Base-by-base conservation (phyloP, 2,797 vertebrate genomes). In the Molossus molossus region DNA sequence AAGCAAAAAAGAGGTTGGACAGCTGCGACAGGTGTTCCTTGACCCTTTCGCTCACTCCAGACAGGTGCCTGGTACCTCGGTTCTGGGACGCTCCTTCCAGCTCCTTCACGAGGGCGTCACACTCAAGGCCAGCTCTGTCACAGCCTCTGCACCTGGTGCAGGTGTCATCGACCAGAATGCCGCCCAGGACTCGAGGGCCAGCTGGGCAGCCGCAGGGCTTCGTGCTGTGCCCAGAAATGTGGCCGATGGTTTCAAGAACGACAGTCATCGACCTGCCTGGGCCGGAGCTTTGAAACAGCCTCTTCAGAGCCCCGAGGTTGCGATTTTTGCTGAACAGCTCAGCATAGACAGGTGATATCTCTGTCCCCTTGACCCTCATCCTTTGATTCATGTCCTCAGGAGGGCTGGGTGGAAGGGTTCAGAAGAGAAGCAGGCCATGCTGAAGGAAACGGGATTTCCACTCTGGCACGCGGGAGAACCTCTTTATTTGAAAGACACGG, bases 291-390 rank as follows among this genome's bases (percentile, higher is more conserved):
- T 98, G 62, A 95, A 99, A 99, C 65, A 99, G 98, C 85, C 91
- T 99, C 97, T 97, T 98, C 95, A 99, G 98, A 20, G 98, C 97
- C 91, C 83, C 97, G 37, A 99, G 90, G 37, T 98, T 98, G 90
- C 98, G 98, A 27, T 90, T 95, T 29, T 96, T 97, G 50, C 98
- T 98, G 94, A 99, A 98, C 25, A 99, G 99, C 33, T 99, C 99
- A 5, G 98, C 99, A 4, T 99, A 99, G 97, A 99, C 97, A 3
- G 98, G 98, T 90, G 99, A 99, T 99, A 99, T 98, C 89, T 99
- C 98, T 92, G 97, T 97, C 90, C 99, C 98, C 96, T 97, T 98
- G 53, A 96, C 87, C 50, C 96, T 98, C 98, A 98, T 97, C 99
- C 40, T 45, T 45, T 45, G 3, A 5, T 45, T 6, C 40, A 45